phyloP scores from a whole-genome alignment of 2,888 invertebrate species.

The Muschampia plurimacula region DNA sequence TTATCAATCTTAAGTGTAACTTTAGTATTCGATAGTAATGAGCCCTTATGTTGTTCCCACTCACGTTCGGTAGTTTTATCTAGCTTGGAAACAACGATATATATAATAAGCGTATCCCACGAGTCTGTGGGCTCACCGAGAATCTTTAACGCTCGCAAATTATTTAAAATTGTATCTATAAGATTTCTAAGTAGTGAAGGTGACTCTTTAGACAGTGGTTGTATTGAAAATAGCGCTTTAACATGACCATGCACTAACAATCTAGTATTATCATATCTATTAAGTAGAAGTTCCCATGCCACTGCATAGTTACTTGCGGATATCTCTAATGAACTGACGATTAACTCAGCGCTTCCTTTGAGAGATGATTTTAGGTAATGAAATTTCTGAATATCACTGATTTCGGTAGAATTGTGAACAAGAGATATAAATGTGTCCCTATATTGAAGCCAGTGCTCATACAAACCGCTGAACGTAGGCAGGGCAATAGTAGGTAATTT shows the following conservation, averaged over 20 bases:
- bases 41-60: constrained; percentile 46
- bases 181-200: constrained; percentile 31
- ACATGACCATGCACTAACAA: not conserved
- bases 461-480: not conserved
- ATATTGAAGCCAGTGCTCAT: constrained; percentile 4
- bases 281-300: not conserved
- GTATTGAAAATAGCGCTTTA: not conserved
- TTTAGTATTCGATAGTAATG: not conserved
- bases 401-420: not conserved
- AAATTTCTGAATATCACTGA: constrained; percentile 1
- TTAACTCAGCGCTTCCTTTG: not conserved
- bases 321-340: not conserved
- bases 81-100: constrained; percentile 44
- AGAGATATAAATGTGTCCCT: not conserved
- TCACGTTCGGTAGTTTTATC: constrained; percentile 45
- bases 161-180: constrained; percentile 43
- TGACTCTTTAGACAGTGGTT: not conserved
- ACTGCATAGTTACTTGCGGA: not conserved
- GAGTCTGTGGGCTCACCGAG: constrained; percentile 44
- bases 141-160: constrained; percentile 42
- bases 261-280: not conserved
- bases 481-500: not conserved
- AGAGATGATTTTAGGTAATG: constrained; percentile 3
- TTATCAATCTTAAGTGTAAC: not conserved
- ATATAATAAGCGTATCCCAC: constrained; percentile 48